Evolutionary conservation across 53 echinoderm and acorn worm species (phyloP), one percentile per base, ranked within the genome.

Genomic region (Mesocentrotus franciscanus): DNA sequence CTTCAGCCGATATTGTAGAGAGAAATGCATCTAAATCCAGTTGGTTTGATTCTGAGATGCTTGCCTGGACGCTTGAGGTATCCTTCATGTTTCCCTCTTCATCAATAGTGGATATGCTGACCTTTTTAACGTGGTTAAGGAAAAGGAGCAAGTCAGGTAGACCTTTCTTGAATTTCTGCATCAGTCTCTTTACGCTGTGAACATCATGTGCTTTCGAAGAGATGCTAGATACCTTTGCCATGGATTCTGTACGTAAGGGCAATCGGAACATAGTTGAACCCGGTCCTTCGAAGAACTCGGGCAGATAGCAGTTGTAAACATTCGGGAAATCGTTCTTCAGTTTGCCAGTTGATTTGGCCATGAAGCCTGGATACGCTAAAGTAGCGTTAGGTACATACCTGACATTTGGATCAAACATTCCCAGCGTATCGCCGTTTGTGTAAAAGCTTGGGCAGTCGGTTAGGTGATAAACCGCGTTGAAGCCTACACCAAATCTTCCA

Each of bases 401-500:
- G 27, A 97, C 57, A 36, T 95, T 96, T 61, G 98, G 98, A 90
- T 98, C 98, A 90, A 98, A 96, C 68, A 97, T 76, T 78, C 98
- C 97, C 32, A 98, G 92, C 9, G 74, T 97, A 24, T 96, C 76
- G 27, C 96, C 94, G 59, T 90, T 56, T 61, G 96, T 85, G 60
- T 97, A 20, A 76, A 98, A 98, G 83, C 96, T 96, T 35, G 98
- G 98, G 61, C 97, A 97, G 92, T 98, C 98, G 26, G 97, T 98
- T 35, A 98, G 95, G 58, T 98, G 98, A 64, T 98, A 98, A 8
- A 97, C 96, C 4, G 97, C 85, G 92, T 98, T 98, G 78, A 98
- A 98, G 0, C 98, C 98, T 29, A 98, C 97, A 29, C 98, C 98
- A 93, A 96, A 98, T 12, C 97, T 96, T 10, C 98, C 98, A 58